Evolutionary conservation across 2,888 invertebrate genomes (phyloP), one percentile per base, ranked within the genome.

Genomic region (Dicyrtomina minuta): DNA sequence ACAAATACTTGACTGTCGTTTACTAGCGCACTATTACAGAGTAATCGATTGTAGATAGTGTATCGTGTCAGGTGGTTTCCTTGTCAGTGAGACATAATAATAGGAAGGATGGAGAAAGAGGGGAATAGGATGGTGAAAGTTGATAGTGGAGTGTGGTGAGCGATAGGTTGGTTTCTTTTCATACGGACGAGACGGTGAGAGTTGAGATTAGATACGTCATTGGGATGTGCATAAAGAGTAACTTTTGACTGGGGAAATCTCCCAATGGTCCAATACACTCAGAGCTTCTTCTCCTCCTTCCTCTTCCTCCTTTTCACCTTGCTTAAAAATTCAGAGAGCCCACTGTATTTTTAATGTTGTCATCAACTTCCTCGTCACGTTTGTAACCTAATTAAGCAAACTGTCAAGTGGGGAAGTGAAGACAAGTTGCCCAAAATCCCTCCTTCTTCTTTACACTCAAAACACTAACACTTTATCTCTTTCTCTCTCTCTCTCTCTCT

Each of bases 361-460:
- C 64, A 64, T 64, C 64, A 64, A 51, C 39, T 51, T 64, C 15
- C 53, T 51, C 51, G 33, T 64, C 64, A 64, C 64, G 64, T 53
- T 39, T 64, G 26, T 64, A 51, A 64, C 53, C 51, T 64, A 64
- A 64, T 64, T 64, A 64, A 64, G 64, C 33, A 64, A 49, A 64
- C 64, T 64, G 64, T 64, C 64, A 64, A 64, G 27, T 15, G 17
- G 33, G 39, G 39, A 46, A 53, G 51, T 49, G 64, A 64, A 64
- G 64, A 64, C 64, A 53, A 64, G 64, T 64, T 51, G 51, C 64
- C 33, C 20, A 39, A n/a, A 51, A 43, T 44, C 43, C 43, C n/a
- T n/a, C 41, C 22, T 22, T 41, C 43, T 13, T 10, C 8, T 33
- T 33, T 33, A 33, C 33, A 33, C 33, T 33, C 3, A 33, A 33